Percentiles rank a stretch among this genome's conserved stretches.
These are phyloP conservation scores for Rhinoderma darwinii DNA, from an alignment of 2,113 vertebrate genomes.

Conservation along the genomic window DNA sequence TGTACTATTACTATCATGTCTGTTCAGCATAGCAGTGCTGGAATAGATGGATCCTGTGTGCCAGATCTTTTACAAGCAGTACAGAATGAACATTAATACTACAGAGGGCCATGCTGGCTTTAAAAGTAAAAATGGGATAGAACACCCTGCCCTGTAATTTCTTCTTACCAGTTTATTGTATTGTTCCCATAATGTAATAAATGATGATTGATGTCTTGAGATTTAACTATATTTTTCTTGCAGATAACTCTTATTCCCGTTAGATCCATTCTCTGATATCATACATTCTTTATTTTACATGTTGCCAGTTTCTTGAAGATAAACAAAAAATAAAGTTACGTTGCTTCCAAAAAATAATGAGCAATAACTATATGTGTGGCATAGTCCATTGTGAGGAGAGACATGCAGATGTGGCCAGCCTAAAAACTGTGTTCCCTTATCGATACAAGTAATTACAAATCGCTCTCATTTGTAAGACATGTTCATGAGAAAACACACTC, in stretches of 20 bases:
- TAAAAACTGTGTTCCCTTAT: constrained; percentile 15
- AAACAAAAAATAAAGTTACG: constrained; percentile 14
- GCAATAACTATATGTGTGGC: constrained; percentile 23
- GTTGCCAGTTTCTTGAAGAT: constrained; percentile 40
- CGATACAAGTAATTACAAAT: neutral
- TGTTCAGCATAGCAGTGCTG: neutral
- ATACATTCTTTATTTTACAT: constrained; percentile 43
- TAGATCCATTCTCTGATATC: constrained; percentile 40
- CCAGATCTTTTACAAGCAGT: neutral
- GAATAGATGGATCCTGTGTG: neutral
- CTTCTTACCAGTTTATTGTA: constrained; percentile 38
- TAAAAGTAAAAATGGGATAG: neutral
- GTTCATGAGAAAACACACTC: neutral
- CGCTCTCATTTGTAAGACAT: neutral
- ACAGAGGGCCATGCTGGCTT: constrained; percentile 8
- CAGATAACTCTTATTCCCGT: constrained; percentile 40
- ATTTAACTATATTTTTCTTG: constrained; percentile 47
- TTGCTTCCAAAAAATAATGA: constrained; percentile 24
- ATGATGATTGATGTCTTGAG: constrained; percentile 44
- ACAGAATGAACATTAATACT: neutral
- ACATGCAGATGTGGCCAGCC: constrained; percentile 28
- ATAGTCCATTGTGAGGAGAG: constrained; percentile 25
- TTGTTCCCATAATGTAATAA: constrained; percentile 43
- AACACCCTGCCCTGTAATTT: constrained; percentile 17
- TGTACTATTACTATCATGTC: neutral